Base-by-base conservation (phyloP, 2,797 vertebrate genomes). In the Todus mexicanus region DNA sequence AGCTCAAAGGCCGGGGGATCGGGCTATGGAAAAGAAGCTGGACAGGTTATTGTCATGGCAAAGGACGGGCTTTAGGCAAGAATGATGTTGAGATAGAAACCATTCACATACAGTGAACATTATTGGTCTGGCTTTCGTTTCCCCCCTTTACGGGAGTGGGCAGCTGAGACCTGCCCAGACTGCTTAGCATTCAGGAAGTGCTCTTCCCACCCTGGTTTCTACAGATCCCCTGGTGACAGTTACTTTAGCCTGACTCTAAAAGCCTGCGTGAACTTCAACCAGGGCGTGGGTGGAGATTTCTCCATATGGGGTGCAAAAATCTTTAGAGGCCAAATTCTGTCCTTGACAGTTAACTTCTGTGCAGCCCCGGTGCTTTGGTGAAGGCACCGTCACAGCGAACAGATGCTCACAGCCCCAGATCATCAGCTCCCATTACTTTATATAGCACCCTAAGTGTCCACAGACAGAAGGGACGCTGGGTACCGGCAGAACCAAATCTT, bases 251-350 rank as follows among this genome's bases (percentile, higher is more conserved):
- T 88, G 89, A 91, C 82, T 88, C 92, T 64, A 76, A 83, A 95
- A 93, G 56, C 84, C 91, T 64, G 38, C 48, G 3, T 68, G 89
- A 96, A 95, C 92, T 96, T 93, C 87, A 84, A 1, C 83, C 65
- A 56, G 38, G 47, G 53, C 0, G 87, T 91, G 91, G 95, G 93
- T 72, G 83, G 73, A 80, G n/a, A 72, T 66, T 87, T 90, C 76
- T 94, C 93, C 93, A 95, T 95, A 88, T 90, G 93, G 87, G 68
- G 19, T 94, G 94, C 71, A 94, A 94, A 95, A 81, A 81, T 64
- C 89, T 91, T 94, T 66, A 86, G 82, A 91, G 91, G 91, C 94
- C 95, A 92, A 84, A 88, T 95, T 95, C 89, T 88, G 91, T 75
- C 93, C 92, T 88, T 92, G 80, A 83, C 79, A 87, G 92, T 89